Percentiles rank a stretch among this genome's conserved stretches.
These are phyloP conservation scores for Lasioglossum oenotherae DNA, from an alignment of 2,888 invertebrate genomes.

Conservation along the genomic window DNA sequence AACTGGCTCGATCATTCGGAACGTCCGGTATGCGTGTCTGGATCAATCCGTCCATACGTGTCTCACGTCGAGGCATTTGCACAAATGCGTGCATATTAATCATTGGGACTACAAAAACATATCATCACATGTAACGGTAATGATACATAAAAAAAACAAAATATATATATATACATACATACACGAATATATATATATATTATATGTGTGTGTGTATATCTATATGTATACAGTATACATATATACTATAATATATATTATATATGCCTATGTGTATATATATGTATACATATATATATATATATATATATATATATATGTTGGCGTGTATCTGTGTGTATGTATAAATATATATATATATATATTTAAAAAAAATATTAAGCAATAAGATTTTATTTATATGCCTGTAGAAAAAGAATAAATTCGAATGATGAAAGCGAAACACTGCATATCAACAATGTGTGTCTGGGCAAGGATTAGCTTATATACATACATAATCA, in stretches of 20 bases:
- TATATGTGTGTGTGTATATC: slow-evolving; percentile 69
- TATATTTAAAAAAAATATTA: slow-evolving; percentile 77
- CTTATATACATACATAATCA: slow-evolving; percentile 79
- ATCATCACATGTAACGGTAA: slow-evolving; percentile 82
- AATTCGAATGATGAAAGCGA: slow-evolving; percentile 69
- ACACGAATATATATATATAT: slow-evolving; percentile 55
- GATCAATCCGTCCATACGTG: slow-evolving; percentile 79
- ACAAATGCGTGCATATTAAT: slow-evolving; percentile 84
- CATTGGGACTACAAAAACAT: slow-evolving; percentile 85
- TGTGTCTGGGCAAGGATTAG: slow-evolving; percentile 84
- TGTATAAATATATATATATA: background rate
- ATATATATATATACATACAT: slow-evolving; percentile 57
- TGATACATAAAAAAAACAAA: slow-evolving; percentile 37
- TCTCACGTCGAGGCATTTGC: slow-evolving; percentile 79
- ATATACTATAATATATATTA: slow-evolving; percentile 72
- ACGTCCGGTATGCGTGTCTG: slow-evolving; percentile 77
- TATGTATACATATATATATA: background rate
- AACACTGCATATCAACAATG: slow-evolving; percentile 83
- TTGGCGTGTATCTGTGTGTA: background rate
- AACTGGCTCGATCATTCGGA: slow-evolving; percentile 73
- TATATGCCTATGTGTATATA: slow-evolving; percentile 11
- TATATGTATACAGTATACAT: slow-evolving; percentile 77
- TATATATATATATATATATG: background rate
- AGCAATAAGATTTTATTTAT: slow-evolving; percentile 84
- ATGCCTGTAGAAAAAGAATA: slow-evolving; percentile 76